Percentiles rank a stretch among this genome's conserved stretches.
Conservation (phyloP, 2,113 vertebrate genomes). For the Lutjanus erythropterus region DNA sequence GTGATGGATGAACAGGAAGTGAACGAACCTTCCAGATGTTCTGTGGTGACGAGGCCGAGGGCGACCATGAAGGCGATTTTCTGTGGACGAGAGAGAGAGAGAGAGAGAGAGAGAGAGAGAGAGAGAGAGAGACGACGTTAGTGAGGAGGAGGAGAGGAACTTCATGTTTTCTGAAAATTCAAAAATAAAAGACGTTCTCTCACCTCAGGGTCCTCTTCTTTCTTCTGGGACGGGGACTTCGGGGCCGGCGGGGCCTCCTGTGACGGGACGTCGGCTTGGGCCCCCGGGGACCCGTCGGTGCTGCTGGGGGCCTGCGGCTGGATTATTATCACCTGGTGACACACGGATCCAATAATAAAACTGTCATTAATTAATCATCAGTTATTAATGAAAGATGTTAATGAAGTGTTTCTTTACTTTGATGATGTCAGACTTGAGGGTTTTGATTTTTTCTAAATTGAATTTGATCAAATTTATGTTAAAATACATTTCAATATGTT, state of each 20-base stretch:
- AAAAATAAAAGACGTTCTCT: background rate
- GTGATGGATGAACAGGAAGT: too few relatives aligned
- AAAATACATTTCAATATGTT: too few relatives aligned
- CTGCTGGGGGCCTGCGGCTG: conserved; percentile 90
- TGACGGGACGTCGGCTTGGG: conserved; percentile 84
- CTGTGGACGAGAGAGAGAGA: conserved; percentile 70
- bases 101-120: too few relatives aligned
- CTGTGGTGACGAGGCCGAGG: conserved; percentile 95
- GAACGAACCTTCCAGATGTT: conserved; percentile 95
- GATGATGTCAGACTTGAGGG: too few relatives aligned
- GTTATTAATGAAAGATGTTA: too few relatives aligned
- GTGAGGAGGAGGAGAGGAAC: too few relatives aligned
- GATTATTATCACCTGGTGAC: conserved; percentile 93
- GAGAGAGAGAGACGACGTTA: background rate
- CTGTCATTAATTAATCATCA: too few relatives aligned
- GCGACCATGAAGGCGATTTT: conserved; percentile 99
- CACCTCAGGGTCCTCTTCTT: conserved; percentile 88
- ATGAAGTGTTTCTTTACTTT: too few relatives aligned
- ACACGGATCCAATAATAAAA: too few relatives aligned
- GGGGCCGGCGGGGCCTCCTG: conserved; percentile 85
- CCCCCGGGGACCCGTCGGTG: conserved; percentile 84
- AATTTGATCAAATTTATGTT: too few relatives aligned
- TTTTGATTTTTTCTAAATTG: too few relatives aligned
- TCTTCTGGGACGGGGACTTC: conserved; percentile 87
- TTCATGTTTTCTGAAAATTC: too few relatives aligned